Evolutionary conservation across 2,113 vertebrate species (phyloP).

Genomic region (Tragelaphus strepsiceros): DNA sequence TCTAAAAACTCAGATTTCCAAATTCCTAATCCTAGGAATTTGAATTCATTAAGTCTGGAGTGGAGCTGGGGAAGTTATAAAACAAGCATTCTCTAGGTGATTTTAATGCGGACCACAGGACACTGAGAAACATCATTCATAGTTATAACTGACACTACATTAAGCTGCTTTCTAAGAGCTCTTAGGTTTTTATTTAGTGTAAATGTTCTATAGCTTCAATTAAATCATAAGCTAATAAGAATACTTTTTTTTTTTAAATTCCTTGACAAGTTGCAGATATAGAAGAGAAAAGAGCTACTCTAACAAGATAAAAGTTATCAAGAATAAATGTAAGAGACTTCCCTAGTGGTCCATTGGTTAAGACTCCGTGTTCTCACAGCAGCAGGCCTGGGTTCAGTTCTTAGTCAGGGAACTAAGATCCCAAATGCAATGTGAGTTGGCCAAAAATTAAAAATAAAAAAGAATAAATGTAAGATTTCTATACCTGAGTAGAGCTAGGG

Average conservation of each 20-base stretch:
- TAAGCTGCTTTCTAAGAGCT: constrained; percentile 1
- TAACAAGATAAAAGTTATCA: constrained; percentile 32
- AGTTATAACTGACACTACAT: background rate
- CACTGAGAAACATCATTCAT: background rate
- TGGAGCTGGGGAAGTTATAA: background rate
- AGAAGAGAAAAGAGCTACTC: constrained; percentile 10
- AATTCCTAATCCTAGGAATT: background rate
- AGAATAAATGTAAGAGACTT: background rate
- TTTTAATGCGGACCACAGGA: background rate
- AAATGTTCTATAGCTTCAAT: background rate
- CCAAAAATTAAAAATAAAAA: background rate
- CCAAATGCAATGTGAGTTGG: background rate
- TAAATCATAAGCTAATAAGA: background rate
- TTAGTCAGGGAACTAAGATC: background rate
- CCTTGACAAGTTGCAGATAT: constrained; percentile 18
- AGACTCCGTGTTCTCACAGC: background rate
- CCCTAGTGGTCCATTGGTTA: background rate
- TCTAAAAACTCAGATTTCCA: constrained; percentile 9
- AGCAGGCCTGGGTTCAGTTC: background rate
- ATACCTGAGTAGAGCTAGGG: background rate
- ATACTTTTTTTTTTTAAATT: background rate
- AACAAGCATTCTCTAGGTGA: background rate
- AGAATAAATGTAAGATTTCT: constrained; percentile 29
- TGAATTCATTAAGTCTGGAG: background rate
- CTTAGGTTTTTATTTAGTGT: background rate